Evolutionary conservation across 2,113 vertebrate genomes (phyloP).

Genomic region (Charadrius vociferus): DNA sequence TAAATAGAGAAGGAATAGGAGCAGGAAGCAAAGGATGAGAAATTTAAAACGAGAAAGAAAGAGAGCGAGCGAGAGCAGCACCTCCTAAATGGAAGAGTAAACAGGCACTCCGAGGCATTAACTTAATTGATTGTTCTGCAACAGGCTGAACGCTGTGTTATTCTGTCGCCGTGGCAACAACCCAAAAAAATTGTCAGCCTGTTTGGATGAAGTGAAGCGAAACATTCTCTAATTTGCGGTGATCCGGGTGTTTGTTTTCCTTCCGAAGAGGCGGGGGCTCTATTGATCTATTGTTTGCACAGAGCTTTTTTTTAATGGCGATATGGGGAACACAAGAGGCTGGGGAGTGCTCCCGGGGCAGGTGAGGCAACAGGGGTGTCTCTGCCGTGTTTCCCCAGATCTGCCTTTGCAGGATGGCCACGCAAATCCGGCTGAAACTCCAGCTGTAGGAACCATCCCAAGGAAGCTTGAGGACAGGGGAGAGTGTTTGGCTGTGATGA

Average conservation of each 20-base stretch:
- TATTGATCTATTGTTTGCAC: slow-evolving; percentile 69
- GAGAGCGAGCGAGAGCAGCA: slow-evolving; percentile 11
- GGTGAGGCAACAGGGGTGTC: neutral
- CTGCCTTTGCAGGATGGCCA: neutral
- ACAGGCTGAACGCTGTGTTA: slow-evolving; percentile 85
- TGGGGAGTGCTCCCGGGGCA: neutral
- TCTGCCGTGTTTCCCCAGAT: neutral
- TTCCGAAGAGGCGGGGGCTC: slow-evolving; percentile 63
- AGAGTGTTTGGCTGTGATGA: neutral
- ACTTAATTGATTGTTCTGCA: slow-evolving; percentile 91
- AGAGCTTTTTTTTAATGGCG: neutral
- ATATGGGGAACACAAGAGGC: neutral
- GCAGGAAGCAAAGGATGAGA: slow-evolving; percentile 20
- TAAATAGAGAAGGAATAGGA: neutral
- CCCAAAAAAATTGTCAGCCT: slow-evolving; percentile 83
- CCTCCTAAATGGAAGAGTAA: slow-evolving; percentile 75
- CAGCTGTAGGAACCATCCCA: neutral
- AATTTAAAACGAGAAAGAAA: slow-evolving; percentile 16
- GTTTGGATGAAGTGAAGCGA: slow-evolving; percentile 88
- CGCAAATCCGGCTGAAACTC: neutral
- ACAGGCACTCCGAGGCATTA: slow-evolving; percentile 77
- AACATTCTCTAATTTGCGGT: slow-evolving; percentile 87
- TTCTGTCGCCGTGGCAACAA: slow-evolving; percentile 86
- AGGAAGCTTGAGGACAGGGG: neutral
- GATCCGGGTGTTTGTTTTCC: slow-evolving; percentile 76